Evolutionary conservation across 2,888 invertebrate genomes (phyloP), one percentile per base, ranked within the genome.

Genomic region (Branchipolynoe longqiensis): DNA sequence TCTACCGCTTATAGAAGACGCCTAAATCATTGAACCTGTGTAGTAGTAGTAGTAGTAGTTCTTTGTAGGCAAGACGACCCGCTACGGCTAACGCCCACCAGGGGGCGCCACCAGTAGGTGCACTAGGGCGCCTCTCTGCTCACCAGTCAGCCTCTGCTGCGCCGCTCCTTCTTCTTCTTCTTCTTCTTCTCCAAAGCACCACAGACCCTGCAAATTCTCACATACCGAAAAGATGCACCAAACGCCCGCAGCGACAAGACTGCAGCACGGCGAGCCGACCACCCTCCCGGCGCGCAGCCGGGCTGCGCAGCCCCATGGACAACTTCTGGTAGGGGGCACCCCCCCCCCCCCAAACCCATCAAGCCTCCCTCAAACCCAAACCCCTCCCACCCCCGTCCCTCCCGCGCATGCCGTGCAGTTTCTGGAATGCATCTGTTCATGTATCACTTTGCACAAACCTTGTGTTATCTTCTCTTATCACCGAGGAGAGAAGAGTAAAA

Each of bases 191-290:
- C 25, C 8, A 48, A 78, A 78, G 78, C 78, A 78, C 78, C 78
- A 78, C 78, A 78, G 78, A 78, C 78, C 78, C 78, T 41, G 48
- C 28, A 41, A 69, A 78, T 78, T 78, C 78, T 78, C 18, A 78
- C 54, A 78, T n/a, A 41, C 78, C 78, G 78, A 78, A 78, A 78
- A 78, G 78, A 78, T 54, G 78, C 78, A 25, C n/a, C n/a, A 78
- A 28, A 48, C 8, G 28, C 18, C 14, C 0, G 36, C 8, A 25
- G 48, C 56, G 25, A 31, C 14, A 12, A 22, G n/a, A 36, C 1
- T 69, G 36, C 36, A 1, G 38, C 33, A 48, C 48, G 18, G 18
- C n/a, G 18, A 48, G 48, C 48, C 48, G 8, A 48, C 48, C 8
- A 48, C 48, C 62, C 62, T 62, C 25, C 28, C 62, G 14, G 25